Base-by-base conservation (phyloP, 2,113 vertebrate species). In the Rhabdornis inornatus region DNA sequence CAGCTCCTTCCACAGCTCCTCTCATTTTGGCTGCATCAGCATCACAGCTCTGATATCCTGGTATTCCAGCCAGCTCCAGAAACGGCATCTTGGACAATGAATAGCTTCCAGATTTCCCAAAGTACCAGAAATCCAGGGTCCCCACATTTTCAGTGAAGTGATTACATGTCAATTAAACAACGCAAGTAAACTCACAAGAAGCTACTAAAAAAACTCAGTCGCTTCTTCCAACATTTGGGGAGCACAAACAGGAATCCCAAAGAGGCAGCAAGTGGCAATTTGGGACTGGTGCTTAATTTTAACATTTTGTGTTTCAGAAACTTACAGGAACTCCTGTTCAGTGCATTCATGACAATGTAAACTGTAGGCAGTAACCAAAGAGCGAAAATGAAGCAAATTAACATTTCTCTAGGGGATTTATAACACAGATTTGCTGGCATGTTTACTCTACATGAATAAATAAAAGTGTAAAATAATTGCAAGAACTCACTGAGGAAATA, bases 1-100 rank as follows among this genome's bases (percentile, higher is more conserved):
- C 83, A 91, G 95, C 87, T 96, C 93, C 96, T 94, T 94, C 92
- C 92, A 52, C 95, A 60, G 68, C 91, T 85, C 90, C 78, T 92
- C 68, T 49, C 81, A 47, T 70, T 93, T 91, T 63, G 91, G 91
- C 93, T 97, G 83, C 53, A 95, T 93, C 92, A 96, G 97, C 92
- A 97, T 27, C 83, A 11, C 30, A 68, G 49, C 84, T 71, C 92
- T 83, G 71, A 79, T 28, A 35, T 6, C 7, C 80, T 60, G 31
- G 7, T 35, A 6, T 45, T 70, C 85, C 83, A 72, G 60, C 42
- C 60, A 65, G 75, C 76, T 80, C 40, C 14, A 57, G 50, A 61
- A 95, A 92, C 27, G 35, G 16, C 31, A 71, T 11, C 87, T 64
- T 64, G 45, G 63, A 91, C 78, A 77, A 85, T 12, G 25, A 87